Evolutionary conservation across 2,888 invertebrate species (phyloP), one percentile per base, ranked within the genome.

Genomic region (Eupithecia centaureata): DNA sequence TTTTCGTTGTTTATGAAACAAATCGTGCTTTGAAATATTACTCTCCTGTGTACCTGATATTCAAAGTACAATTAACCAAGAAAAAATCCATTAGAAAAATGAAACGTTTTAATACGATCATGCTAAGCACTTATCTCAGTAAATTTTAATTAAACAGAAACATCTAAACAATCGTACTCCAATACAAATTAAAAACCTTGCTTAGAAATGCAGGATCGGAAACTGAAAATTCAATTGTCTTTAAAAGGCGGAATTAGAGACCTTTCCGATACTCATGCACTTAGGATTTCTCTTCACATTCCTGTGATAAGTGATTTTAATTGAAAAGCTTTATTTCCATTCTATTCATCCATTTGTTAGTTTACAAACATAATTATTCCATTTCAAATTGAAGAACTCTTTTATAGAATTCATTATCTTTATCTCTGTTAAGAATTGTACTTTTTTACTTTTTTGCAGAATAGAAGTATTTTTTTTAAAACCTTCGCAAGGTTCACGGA

Each of bases 111-210:
- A 27, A 27, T 10, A 27, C 52, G 27, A 27, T 52, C 52, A 15
- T n/a, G 7, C 27, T 5, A 27, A 51, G 18, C 15, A 56, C 27
- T 56, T 28, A 56, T 28, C 8, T 30, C n/a, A 38, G 58, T 51
- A 57, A 57, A 62, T 62, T 54, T 58, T 63, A 63, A 65, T 67
- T 42, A 63, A 64, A 62, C 15, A 22, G 30, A 57, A 67, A 66
- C 66, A 71, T 68, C 51, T 57, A 22, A 28, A 28, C 32, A 32
- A 57, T 22, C 30, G 32, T 5, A 18, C 57, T 32, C 13, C 32
- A 30, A 32, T 22, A 33, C 57, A 32, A 57, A 57, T 33, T 57
- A 57, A 57, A 57, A 57, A 32, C 18, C 57, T 32, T 22, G 18
- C 57, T 57, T 57, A 56, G 56, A 56, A 56, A 56, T 56, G 57